phyloP scores from a whole-genome alignment of 2,113 vertebrate species.

The Ammodytes dubius region DNA sequence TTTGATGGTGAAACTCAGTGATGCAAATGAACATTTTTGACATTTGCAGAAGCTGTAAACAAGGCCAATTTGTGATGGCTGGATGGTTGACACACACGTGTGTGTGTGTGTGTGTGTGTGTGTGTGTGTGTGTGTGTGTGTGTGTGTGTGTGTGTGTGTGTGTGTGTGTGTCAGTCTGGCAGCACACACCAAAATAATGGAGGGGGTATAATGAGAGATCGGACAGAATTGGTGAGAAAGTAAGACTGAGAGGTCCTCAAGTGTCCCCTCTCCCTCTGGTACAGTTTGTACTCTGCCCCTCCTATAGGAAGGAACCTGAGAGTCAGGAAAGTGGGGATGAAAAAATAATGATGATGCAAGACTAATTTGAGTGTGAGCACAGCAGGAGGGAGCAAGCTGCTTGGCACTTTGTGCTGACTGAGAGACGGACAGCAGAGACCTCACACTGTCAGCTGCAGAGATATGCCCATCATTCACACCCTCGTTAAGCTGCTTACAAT shows the following conservation, averaged over 20 bases:
- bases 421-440: slow-evolving; percentile 25
- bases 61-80: slow-evolving; percentile 40
- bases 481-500: not conserved
- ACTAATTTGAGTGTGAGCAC: slow-evolving; percentile 31
- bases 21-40: slow-evolving; percentile 22
- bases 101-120: too few species aligned
- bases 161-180: too few species aligned
- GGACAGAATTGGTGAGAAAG: slow-evolving; percentile 34
- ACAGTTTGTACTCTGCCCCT: slow-evolving; percentile 38
- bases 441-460: slow-evolving; percentile 6
- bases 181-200: slow-evolving; percentile 14
- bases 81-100: slow-evolving; percentile 55
- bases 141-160: too few species aligned
- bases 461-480: not conserved
- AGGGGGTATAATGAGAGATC: slow-evolving; percentile 19
- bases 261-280: slow-evolving; percentile 33
- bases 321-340: slow-evolving; percentile 18
- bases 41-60: slow-evolving; percentile 29
- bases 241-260: slow-evolving; percentile 28
- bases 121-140: too few species aligned
- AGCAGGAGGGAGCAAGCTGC: slow-evolving; percentile 29
- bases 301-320: slow-evolving; percentile 25
- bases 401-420: slow-evolving; percentile 15
- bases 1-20: not conserved
- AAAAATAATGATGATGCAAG: slow-evolving; percentile 42